phyloP scores from a whole-genome alignment of 2,888 invertebrate genomes.

The Lasioglossum morio region DNA sequence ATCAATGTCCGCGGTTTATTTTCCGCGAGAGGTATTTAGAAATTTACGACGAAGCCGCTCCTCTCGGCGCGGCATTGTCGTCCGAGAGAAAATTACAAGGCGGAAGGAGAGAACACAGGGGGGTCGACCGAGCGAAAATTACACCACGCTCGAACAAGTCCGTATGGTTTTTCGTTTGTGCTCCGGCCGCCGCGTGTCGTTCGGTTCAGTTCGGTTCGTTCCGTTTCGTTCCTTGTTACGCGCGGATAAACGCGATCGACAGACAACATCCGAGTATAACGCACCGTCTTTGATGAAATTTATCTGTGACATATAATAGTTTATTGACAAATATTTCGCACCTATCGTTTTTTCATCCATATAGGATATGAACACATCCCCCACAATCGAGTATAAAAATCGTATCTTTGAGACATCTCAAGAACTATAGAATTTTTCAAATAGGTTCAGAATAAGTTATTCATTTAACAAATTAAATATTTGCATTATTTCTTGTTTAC shows the following conservation, averaged over 20 bases:
- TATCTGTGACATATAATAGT: not conserved
- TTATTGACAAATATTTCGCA: not conserved
- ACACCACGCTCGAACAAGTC: conserved; percentile 33
- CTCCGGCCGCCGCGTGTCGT: not conserved
- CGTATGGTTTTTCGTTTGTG: conserved; percentile 25
- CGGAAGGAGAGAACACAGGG: conserved; percentile 20
- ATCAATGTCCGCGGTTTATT: conserved; percentile 54
- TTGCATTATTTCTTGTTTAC: too few species aligned
- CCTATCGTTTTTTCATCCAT: not conserved
- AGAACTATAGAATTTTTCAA: too few species aligned
- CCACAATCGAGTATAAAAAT: not conserved
- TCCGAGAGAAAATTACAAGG: conserved; percentile 48
- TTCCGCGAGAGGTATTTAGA: conserved; percentile 56
- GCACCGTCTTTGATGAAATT: not conserved
- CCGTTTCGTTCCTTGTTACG: conserved; percentile 25
- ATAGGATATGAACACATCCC: too few species aligned
- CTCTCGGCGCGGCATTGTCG: conserved; percentile 23
- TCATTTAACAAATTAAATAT: too few species aligned
- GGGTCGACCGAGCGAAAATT: conserved; percentile 34
- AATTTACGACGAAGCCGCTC: conserved; percentile 45
- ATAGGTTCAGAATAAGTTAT: too few species aligned
- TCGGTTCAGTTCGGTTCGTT: not conserved
- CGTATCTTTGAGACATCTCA: too few species aligned
- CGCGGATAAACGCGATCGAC: conserved; percentile 27
- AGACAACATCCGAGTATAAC: not conserved